Evolutionary conservation across 1,140 invertebrate genomes (phyloP).

Genomic region (Drosophila asahinai): DNA sequence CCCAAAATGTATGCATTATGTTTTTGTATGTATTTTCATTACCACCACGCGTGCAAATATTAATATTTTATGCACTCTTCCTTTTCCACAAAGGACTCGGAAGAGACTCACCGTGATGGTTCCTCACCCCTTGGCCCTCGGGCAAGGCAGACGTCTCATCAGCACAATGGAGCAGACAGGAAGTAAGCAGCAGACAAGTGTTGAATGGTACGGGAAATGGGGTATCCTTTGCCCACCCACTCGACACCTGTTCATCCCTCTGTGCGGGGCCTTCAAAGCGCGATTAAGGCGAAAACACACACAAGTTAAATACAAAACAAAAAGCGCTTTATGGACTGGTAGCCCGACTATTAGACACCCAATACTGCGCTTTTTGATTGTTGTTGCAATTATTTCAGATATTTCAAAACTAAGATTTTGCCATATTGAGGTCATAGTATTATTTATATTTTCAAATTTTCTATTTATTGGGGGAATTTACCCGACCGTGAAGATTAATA

Average conservation of each 20-base stretch:
- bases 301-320: slow-evolving; percentile 55
- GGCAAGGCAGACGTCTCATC: slow-evolving; percentile 37
- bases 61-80: slow-evolving; percentile 77
- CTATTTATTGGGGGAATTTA: too few relatives aligned
- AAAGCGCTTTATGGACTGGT: not conserved
- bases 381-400: too few relatives aligned
- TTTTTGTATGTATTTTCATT: slow-evolving; percentile 72
- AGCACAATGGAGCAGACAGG: slow-evolving; percentile 67
- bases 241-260: slow-evolving; percentile 30
- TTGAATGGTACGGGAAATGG: slow-evolving; percentile 3
- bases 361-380: not conserved
- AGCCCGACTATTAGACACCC: not conserved
- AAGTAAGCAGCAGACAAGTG: slow-evolving; percentile 53
- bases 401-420: not conserved
- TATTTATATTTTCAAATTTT: too few relatives aligned
- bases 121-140: not conserved
- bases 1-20: slow-evolving; percentile 75
- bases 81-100: slow-evolving; percentile 32
- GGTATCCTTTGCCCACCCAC: slow-evolving; percentile 10
- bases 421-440: not conserved
- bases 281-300: slow-evolving; percentile 37
- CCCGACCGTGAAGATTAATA: too few relatives aligned
- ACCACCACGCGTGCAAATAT: slow-evolving; percentile 78
- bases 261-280: slow-evolving; percentile 39
- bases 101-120: slow-evolving; percentile 8